These are phyloP conservation scores for Dendrocincla fuliginosa DNA, from an alignment of 2,797 vertebrate genomes.

Conservation along the genomic window DNA sequence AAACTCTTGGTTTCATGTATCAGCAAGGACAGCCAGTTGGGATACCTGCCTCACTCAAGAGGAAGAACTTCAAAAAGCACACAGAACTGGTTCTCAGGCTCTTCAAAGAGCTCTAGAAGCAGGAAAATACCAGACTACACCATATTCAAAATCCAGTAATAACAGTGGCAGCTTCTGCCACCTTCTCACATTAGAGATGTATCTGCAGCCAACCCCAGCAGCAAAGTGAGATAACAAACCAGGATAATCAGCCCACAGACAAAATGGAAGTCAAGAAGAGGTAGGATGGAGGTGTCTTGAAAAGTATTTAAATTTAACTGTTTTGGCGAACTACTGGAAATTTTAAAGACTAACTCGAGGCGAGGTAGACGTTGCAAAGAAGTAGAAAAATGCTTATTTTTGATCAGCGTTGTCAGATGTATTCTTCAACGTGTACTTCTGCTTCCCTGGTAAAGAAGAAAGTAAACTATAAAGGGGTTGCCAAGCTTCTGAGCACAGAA, in stretches of 20 bases:
- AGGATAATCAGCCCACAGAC: background rate
- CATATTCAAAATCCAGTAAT: constrained; percentile 48
- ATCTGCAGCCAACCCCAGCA: constrained; percentile 8
- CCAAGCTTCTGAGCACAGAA: background rate
- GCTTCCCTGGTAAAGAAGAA: background rate
- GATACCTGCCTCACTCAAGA: background rate
- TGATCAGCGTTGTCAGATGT: background rate
- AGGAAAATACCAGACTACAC: constrained; percentile 44
- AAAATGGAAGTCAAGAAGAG: background rate
- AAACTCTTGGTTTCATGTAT: background rate
- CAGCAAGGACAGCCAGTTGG: background rate
- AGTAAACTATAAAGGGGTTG: background rate
- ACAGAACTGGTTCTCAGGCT: constrained; percentile 42
- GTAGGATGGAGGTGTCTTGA: background rate
- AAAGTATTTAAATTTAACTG: background rate
- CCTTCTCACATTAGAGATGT: constrained; percentile 46
- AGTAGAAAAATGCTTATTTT: background rate
- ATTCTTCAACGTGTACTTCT: background rate
- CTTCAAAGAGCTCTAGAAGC: constrained; percentile 52
- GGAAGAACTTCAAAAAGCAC: constrained; percentile 41
- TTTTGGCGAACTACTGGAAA: background rate
- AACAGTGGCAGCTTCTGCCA: constrained; percentile 23
- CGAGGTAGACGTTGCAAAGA: background rate
- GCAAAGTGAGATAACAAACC: background rate
- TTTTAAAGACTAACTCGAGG: background rate